These are phyloP conservation scores for Morphnarchus princeps DNA, from an alignment of 2,113 vertebrate species.

Conservation along the genomic window DNA sequence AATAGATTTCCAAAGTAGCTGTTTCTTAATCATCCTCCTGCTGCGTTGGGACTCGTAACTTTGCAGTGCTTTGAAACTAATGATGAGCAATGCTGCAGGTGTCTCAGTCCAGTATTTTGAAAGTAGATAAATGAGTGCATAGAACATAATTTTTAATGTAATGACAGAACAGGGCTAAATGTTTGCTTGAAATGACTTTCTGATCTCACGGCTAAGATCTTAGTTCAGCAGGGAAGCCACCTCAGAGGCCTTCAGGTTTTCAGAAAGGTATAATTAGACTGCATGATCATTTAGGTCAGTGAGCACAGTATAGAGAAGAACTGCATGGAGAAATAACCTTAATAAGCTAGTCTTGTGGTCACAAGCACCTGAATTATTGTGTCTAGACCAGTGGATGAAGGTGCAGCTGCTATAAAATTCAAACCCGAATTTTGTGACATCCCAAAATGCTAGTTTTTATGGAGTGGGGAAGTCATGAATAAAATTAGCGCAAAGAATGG, in stretches of 20 bases:
- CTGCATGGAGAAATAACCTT: background rate
- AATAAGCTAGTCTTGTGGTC: background rate
- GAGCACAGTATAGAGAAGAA: background rate
- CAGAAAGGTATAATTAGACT: constrained; percentile 8
- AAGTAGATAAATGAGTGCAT: background rate
- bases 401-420: background rate
- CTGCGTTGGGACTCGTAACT: background rate
- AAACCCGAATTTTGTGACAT: background rate
- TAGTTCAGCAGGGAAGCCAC: background rate
- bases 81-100: background rate
- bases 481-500: background rate
- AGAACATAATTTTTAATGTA: background rate
- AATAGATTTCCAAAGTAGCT: background rate
- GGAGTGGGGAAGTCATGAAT: background rate
- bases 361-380: background rate
- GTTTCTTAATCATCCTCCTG: background rate
- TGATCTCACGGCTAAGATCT: background rate
- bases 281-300: background rate
- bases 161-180: background rate
- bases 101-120: background rate
- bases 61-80: background rate
- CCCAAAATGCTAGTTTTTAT: background rate
- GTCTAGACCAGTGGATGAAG: background rate
- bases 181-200: background rate
- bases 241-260: background rate